Base-by-base conservation (phyloP, 2,113 vertebrate species). In the Neolamprologus sp. region DNA sequence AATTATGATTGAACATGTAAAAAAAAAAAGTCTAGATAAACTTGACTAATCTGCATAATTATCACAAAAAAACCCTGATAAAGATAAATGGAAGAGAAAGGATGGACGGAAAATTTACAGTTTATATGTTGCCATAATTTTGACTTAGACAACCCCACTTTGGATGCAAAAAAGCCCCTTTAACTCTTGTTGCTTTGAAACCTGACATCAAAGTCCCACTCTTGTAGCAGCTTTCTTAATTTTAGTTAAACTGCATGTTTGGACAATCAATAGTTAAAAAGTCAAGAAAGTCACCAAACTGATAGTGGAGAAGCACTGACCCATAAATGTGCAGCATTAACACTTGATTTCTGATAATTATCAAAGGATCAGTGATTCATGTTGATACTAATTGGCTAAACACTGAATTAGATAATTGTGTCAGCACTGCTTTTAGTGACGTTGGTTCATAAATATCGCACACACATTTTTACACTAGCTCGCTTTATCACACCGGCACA, bases 31-130 rank as follows among this genome's bases (percentile, higher is more conserved):
- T 26, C 68, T 28, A 47, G 21, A 28, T 73, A 73, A 17, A 73
- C 21, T 73, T 28, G 9, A 45, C 40, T 17, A 28, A 73, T 3
- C 9, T 26, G 14, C 8, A 47, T 47, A 73, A 47, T 73, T 45
- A 28, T 73, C 21, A 73, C 21, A 10, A 17, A 47, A 42, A 65
- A 65, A 1, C 3, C 60, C 33, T 5, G 33, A 68, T 37, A 37
- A 37, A 5, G 60, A 68, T 21, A 37, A 37, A 37, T 21, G 33
- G 7, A n/a, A 65, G 17, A 2, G 17, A 37, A n/a, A 37, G 19
- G 19, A n/a, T 13, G 1, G 60, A 5, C 0, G 33, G 10, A 10
- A 65, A 65, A 65, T 37, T 4, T 49, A 19, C 71, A 31, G 23
- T 49, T 78, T 49, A 11, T 49, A 12, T 49, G 16, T 75, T 47